Percentiles rank a stretch among this genome's conserved stretches.
These are phyloP conservation scores for Percopsis transmontana DNA, from an alignment of 2,113 vertebrate genomes.

Conservation along the genomic window DNA sequence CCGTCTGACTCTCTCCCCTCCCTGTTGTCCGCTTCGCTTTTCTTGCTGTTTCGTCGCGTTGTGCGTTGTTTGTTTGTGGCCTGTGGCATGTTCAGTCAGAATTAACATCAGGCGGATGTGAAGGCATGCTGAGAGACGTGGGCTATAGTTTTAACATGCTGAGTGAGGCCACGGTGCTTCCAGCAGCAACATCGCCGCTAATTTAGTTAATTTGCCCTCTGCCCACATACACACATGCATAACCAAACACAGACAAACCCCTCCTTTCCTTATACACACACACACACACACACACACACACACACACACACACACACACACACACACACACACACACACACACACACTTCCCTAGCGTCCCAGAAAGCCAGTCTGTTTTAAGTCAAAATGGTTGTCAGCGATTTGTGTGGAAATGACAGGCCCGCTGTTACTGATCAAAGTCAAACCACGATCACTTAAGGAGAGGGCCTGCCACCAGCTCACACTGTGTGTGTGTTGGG, in stretches of 20 bases:
- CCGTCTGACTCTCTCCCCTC: too few relatives aligned
- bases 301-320: conserved; percentile 15
- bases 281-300: conserved; percentile 20
- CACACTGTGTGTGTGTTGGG: conserved; percentile 39
- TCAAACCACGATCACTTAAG: conserved; percentile 8
- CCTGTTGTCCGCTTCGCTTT: too few relatives aligned
- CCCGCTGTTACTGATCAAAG: conserved; percentile 51
- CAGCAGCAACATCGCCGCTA: conserved; percentile 54
- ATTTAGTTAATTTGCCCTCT: conserved; percentile 67
- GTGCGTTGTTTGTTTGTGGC: conserved; percentile 54
- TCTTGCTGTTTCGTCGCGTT: too few relatives aligned
- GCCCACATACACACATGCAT: conserved; percentile 28
- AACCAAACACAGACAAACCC: too few relatives aligned
- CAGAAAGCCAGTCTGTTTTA: conserved; percentile 41
- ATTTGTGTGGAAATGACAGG: conserved; percentile 64
- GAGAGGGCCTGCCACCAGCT: conserved; percentile 31
- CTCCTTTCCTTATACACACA: conserved; percentile 30
- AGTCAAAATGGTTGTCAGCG: conserved; percentile 43
- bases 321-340: conserved; percentile 23
- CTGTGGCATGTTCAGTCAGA: conserved; percentile 56
- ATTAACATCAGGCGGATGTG: conserved; percentile 56
- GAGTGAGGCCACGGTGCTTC: conserved; percentile 54
- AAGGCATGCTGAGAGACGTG: conserved; percentile 40
- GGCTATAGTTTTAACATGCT: conserved; percentile 62
- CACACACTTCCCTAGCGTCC: conserved; percentile 27